phyloP scores from a whole-genome alignment of 2,797 vertebrate species.

The Rhinichthys osculus region DNA sequence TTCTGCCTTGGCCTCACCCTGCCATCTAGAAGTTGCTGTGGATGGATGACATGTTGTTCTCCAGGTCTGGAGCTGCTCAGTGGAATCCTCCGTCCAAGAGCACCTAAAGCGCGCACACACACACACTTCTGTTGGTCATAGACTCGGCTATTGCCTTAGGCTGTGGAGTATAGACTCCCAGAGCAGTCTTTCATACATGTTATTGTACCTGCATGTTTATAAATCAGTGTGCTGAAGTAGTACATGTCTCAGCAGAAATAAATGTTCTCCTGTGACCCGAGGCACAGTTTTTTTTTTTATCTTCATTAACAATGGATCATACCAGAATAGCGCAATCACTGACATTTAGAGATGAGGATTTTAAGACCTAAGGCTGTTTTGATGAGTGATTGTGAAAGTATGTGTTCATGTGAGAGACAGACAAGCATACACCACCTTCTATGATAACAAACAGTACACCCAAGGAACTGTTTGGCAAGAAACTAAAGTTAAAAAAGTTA shows the following conservation, averaged over 20 bases:
- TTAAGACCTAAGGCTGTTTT: conserved; percentile 7
- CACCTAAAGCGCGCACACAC: conserved; percentile 54
- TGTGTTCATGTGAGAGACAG: not conserved
- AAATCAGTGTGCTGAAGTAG: not conserved
- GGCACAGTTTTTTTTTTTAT: conserved; percentile 24
- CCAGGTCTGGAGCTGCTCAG: conserved; percentile 67
- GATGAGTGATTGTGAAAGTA: conserved; percentile 1
- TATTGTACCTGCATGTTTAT: conserved; percentile 27
- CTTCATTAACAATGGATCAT: conserved; percentile 13
- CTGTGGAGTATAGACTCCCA: not conserved
- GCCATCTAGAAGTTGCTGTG: conserved; percentile 81
- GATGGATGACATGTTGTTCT: conserved; percentile 77
- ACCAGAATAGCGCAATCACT: not conserved
- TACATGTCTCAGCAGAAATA: conserved; percentile 32
- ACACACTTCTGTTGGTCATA: conserved; percentile 13
- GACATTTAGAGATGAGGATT: conserved; percentile 10
- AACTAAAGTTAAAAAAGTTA: conserved; percentile 1
- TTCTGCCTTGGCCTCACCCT: conserved; percentile 67
- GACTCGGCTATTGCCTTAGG: not conserved
- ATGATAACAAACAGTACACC: not conserved
- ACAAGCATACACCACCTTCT: not conserved
- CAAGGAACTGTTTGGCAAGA: not conserved
- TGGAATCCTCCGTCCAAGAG: conserved; percentile 64
- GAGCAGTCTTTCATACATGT: conserved; percentile 12
- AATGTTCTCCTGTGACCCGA: conserved; percentile 5